A percentile compares a stretch with the other conserved stretches of the same genome.
Conservation (phyloP, 2,888 invertebrate genomes). For the Synanthedon tipuliformis region DNA sequence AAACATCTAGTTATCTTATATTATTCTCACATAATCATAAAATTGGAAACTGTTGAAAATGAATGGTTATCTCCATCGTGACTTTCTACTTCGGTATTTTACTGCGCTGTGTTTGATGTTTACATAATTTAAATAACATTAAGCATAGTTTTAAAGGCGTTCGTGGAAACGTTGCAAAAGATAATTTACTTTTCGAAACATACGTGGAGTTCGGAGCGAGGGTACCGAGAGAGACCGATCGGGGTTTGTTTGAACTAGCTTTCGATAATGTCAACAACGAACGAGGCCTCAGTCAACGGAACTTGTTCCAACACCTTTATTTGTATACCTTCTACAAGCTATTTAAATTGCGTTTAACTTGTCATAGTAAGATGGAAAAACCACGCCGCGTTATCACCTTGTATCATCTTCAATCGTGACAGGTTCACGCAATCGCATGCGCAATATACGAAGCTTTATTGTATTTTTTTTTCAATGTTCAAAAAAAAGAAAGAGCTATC, state of each 20-base stretch:
- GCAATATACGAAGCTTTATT: background rate
- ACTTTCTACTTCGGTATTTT: background rate
- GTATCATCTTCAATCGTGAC: too few species aligned
- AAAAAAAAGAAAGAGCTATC: too few species aligned
- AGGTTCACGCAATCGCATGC: background rate
- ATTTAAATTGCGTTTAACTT: slow-evolving; percentile 8
- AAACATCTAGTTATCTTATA: too few species aligned
- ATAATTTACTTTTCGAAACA: slow-evolving; percentile 41
- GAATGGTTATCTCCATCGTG: background rate
- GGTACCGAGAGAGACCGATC: slow-evolving; percentile 19
- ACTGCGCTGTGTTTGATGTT: slow-evolving; percentile 3
- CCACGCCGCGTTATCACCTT: background rate
- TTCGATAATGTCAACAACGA: slow-evolving; percentile 60
- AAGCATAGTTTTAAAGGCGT: slow-evolving; percentile 5
- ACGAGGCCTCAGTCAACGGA: slow-evolving; percentile 40
- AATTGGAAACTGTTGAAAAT: too few species aligned
- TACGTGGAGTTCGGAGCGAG: slow-evolving; percentile 24
- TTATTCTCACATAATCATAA: too few species aligned
- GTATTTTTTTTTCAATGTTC: too few species aligned
- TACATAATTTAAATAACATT: slow-evolving; percentile 8
- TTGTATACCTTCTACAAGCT: slow-evolving; percentile 37
- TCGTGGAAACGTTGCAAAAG: slow-evolving; percentile 24
- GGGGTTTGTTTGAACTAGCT: slow-evolving; percentile 50
- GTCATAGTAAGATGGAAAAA: background rate
- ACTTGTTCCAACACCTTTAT: slow-evolving; percentile 48